Evolutionary conservation across 2,113 vertebrate genomes (phyloP).

Genomic region (Alethe castanea): DNA sequence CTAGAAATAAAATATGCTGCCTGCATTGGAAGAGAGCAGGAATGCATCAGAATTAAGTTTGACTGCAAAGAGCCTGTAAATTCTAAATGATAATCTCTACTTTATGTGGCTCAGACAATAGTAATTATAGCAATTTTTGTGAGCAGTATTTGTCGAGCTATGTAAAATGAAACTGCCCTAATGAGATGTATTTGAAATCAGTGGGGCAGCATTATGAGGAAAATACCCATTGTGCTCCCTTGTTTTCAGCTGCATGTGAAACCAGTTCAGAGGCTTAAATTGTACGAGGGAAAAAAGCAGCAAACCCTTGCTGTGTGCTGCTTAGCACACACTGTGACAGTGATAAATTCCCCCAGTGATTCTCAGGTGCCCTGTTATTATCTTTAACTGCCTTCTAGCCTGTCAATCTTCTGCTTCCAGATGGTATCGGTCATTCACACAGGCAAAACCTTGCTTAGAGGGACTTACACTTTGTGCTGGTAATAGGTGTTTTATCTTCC

Average conservation of each 20-base stretch:
- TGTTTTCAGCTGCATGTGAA: background rate
- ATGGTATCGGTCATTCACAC: slow-evolving; percentile 66
- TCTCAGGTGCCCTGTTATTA: slow-evolving; percentile 68
- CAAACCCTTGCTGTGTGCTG: background rate
- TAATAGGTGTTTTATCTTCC: slow-evolving; percentile 69
- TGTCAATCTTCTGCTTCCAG: slow-evolving; percentile 69
- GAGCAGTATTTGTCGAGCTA: background rate
- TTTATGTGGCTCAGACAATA: background rate
- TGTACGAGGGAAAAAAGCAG: background rate
- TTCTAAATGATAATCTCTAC: background rate
- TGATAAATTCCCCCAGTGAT: slow-evolving; percentile 67
- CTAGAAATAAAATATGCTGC: background rate
- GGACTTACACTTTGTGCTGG: slow-evolving; percentile 62
- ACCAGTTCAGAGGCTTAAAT: background rate
- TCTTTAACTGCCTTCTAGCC: slow-evolving; percentile 63
- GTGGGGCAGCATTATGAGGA: background rate
- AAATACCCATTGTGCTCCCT: background rate
- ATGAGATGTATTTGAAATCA: slow-evolving; percentile 1
- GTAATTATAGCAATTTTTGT: background rate
- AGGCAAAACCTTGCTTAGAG: slow-evolving; percentile 63
- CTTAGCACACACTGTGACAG: slow-evolving; percentile 56
- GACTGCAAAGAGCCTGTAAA: background rate
- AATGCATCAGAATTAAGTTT: background rate
- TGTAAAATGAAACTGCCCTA: background rate
- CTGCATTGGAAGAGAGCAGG: background rate